Conservation (phyloP, 2,797 vertebrate genomes). For the Podarcis siculus region DNA sequence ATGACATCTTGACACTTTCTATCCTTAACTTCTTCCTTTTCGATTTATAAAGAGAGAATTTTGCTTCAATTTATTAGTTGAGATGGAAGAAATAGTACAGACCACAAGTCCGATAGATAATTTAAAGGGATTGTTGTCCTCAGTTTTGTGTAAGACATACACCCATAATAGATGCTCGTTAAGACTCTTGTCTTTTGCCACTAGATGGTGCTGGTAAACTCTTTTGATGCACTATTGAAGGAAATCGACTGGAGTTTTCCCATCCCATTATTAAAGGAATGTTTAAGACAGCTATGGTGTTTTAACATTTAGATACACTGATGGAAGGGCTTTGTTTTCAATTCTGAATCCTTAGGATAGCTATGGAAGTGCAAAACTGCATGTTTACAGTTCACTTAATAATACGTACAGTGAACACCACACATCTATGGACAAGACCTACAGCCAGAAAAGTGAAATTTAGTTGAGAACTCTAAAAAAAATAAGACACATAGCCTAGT, state of each 20-base stretch:
- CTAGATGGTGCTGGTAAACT: conserved; percentile 1
- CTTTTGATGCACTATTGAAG: background rate
- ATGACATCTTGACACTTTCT: background rate
- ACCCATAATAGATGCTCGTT: background rate
- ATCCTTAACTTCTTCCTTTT: background rate
- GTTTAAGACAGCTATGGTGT: background rate
- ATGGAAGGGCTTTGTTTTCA: background rate
- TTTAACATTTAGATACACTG: background rate
- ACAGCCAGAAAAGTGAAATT: background rate
- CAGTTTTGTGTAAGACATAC: conserved; percentile 2
- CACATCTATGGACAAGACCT: background rate
- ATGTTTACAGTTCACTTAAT: background rate
- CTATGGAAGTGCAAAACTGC: background rate
- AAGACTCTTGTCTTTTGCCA: conserved; percentile 11
- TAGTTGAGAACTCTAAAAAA: background rate
- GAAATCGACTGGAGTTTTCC: background rate
- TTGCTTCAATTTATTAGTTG: background rate
- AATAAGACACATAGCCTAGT: conserved; percentile 75
- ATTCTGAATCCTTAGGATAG: background rate
- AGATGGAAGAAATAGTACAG: background rate
- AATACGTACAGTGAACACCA: background rate
- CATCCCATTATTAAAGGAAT: background rate
- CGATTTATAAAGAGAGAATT: background rate
- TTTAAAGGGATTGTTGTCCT: background rate
- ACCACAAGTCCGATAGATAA: background rate